Conservation (phyloP, 2,797 vertebrate species). For the Odontamblyopus lacepedii region DNA sequence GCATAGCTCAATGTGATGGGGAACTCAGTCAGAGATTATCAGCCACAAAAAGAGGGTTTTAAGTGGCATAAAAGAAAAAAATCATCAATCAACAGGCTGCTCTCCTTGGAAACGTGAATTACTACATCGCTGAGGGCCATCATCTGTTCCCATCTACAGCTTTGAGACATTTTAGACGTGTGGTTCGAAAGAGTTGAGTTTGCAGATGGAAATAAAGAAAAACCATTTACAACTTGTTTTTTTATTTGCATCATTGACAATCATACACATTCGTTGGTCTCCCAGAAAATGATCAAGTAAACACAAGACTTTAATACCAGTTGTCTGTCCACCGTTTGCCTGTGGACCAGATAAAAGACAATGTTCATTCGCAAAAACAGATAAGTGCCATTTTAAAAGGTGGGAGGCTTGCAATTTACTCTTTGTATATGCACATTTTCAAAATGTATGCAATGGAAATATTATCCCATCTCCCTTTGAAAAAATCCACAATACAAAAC, state of each 20-base stretch:
- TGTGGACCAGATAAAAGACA: constrained; percentile 20
- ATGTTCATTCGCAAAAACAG: too few relatives aligned
- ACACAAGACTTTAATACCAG: constrained; percentile 84
- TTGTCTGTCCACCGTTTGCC: constrained; percentile 71
- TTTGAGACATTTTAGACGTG: constrained; percentile 16
- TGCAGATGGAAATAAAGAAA: constrained; percentile 43
- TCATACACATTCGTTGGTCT: constrained; percentile 94
- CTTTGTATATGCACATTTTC: too few relatives aligned
- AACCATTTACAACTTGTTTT: constrained; percentile 62
- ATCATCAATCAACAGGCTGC: constrained; percentile 51
- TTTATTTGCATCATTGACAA: constrained; percentile 82
- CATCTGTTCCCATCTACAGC: constrained; percentile 36
- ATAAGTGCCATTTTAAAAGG: too few relatives aligned
- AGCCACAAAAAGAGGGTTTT: constrained; percentile 30
- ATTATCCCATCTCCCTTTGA: too few relatives aligned
- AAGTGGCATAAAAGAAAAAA: constrained; percentile 37
- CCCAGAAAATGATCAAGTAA: constrained; percentile 87
- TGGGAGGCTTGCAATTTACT: too few relatives aligned
- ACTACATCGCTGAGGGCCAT: constrained; percentile 40
- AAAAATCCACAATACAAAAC: too few relatives aligned
- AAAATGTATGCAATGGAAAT: too few relatives aligned
- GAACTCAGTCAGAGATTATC: constrained; percentile 30
- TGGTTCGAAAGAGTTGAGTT: constrained; percentile 13
- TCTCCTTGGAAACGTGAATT: constrained; percentile 43
- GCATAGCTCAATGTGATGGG: constrained; percentile 22